Base-by-base conservation (phyloP, 2,113 vertebrate species). In the Passer domesticus region DNA sequence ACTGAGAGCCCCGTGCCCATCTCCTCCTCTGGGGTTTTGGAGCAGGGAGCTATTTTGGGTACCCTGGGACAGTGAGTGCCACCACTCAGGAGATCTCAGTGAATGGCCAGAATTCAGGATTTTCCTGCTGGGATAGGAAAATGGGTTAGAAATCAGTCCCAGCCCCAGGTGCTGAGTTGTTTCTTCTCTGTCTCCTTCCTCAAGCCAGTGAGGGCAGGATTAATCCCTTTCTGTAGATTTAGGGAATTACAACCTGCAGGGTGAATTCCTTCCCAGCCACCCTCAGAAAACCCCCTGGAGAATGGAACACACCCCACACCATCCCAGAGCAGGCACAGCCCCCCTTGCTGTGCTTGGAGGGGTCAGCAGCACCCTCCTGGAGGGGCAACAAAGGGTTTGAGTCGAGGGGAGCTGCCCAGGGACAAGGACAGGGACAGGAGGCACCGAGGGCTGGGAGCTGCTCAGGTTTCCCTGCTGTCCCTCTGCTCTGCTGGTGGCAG, bases 271-370 rank as follows among this genome's bases (percentile, higher is more conserved):
- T 37, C 39, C 30, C 25, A 46, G 2, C 3, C 22, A 13, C 24
- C 22, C 70, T 72, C 8, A 1, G 41, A 39, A 93, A 93, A 7
- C 1, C 11, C 31, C 15, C 23, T 10, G 10, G 31, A 10, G 75
- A 58, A 59, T n/a, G 9, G 9, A 47, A 72, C n/a, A 16, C 21
- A 2, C 11, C 22, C 13, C 41, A 39, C 0, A 1, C 3, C 52
- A 72, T 15, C 43, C 25, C 4, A 2, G 44, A 37, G 6, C 58
- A 18, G 0, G 2, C 28, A 33, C 37, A 80, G 6, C 23, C 4
- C 15, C 28, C 39, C 37, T 59, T 6, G 43, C 43, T 17, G 3
- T 2, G 53, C 56, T 49, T 2, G 0, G 43, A 37, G 73, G 30
- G 41, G 35, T 27, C 86, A 62, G 66, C 69, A 85, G 74, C 64